phyloP scores from a whole-genome alignment of 2,797 vertebrate species.

The Leucoraja ocellata region DNA sequence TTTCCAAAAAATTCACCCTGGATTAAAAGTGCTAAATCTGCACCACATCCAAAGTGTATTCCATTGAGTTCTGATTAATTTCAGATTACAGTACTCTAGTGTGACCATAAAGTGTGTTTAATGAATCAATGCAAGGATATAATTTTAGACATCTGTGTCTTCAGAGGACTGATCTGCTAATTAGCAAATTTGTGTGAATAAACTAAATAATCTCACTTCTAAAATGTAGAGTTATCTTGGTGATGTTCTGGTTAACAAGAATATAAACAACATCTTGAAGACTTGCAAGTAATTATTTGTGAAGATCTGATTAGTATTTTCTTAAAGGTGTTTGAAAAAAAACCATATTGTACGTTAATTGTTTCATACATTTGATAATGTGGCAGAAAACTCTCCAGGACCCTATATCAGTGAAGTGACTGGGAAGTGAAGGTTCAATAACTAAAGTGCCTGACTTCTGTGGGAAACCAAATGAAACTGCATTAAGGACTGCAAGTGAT shows the following conservation, averaged over 20 bases:
- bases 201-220: not conserved
- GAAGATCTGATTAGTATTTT: not conserved
- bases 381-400: not conserved
- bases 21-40: not conserved
- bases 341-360: not conserved
- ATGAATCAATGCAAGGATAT: no score
- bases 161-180: not conserved
- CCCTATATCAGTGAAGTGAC: not conserved
- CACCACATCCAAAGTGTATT: no score
- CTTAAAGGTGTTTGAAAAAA: no score
- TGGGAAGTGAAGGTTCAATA: not conserved
- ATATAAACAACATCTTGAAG: not conserved
- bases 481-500: not conserved
- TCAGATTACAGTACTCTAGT: no score
- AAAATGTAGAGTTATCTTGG: not conserved
- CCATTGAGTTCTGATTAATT: no score
- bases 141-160: not conserved
- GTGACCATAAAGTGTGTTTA: no score
- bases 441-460: not conserved
- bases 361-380: not conserved
- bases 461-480: not conserved
- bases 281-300: not conserved
- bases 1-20: not conserved
- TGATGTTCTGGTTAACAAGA: not conserved
- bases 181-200: not conserved